These are phyloP conservation scores for Drosophila suzukii DNA, from an alignment of 1,140 invertebrate genomes.

Conservation along the genomic window DNA sequence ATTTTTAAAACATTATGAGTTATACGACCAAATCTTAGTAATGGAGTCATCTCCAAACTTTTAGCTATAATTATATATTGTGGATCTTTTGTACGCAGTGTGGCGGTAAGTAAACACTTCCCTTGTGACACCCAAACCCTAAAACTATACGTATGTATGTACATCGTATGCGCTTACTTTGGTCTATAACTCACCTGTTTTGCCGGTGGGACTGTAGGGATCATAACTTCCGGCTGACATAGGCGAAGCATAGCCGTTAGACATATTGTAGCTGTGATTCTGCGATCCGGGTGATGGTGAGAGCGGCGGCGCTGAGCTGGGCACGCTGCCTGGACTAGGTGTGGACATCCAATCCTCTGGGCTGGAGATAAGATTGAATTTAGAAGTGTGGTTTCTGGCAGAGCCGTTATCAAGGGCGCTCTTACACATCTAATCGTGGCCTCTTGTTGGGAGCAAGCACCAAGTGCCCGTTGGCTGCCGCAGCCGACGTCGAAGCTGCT, in stretches of 20 bases:
- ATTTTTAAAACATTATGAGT: too few relatives aligned
- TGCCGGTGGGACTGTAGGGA: slow-evolving; percentile 93
- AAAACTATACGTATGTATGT: too few relatives aligned
- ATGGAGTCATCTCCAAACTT: too few relatives aligned
- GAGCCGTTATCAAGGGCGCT: neutral
- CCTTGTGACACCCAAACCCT: too few relatives aligned
- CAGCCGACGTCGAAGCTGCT: slow-evolving; percentile 53
- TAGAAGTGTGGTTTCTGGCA: neutral
- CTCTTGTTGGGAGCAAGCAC: slow-evolving; percentile 72
- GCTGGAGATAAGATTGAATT: slow-evolving; percentile 43
- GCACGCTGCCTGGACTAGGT: slow-evolving; percentile 86
- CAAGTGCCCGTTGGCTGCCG: slow-evolving; percentile 67
- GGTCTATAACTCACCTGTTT: slow-evolving; percentile 89
- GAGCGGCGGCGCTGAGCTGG: slow-evolving; percentile 86
- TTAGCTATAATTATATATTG: too few relatives aligned
- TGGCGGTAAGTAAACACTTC: too few relatives aligned
- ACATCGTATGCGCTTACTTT: too few relatives aligned
- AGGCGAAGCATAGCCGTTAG: slow-evolving; percentile 92
- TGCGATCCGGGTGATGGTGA: slow-evolving; percentile 87
- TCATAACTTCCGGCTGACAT: slow-evolving; percentile 93
- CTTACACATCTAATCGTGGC: slow-evolving; percentile 77
- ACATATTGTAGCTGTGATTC: slow-evolving; percentile 86
- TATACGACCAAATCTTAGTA: too few relatives aligned
- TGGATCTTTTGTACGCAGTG: too few relatives aligned
- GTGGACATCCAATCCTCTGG: slow-evolving; percentile 88